Evolutionary conservation across 2,888 invertebrate species (phyloP).

Genomic region (Epistrophe eligans): DNA sequence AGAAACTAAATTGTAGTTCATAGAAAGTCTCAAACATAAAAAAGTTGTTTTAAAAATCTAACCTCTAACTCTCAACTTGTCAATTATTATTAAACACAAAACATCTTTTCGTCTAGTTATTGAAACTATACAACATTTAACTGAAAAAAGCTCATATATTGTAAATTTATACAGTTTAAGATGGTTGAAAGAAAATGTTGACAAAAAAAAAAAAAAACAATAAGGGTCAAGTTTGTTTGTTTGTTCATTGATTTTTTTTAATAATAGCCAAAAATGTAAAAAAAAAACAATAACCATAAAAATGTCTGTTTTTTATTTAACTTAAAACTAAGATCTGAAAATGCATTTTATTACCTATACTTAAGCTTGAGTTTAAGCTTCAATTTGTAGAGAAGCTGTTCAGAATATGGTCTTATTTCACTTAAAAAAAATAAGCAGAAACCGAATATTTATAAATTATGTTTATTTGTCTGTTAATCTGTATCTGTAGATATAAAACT

Average conservation of each 20-base stretch:
- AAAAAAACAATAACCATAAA: not conserved
- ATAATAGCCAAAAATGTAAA: not conserved
- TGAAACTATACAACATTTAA: not conserved
- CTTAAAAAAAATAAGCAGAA: too few species aligned
- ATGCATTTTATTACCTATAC: too few species aligned
- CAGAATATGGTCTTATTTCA: too few species aligned
- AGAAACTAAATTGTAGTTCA: conserved; percentile 38
- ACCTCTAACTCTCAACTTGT: conserved; percentile 62
- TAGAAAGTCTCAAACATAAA: conserved; percentile 19
- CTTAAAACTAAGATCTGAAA: too few species aligned
- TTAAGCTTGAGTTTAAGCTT: too few species aligned
- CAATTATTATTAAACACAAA: conserved; percentile 52
- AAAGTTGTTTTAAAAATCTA: conserved; percentile 34
- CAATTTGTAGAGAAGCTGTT: too few species aligned
- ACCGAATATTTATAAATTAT: too few species aligned
- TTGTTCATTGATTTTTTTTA: not conserved
- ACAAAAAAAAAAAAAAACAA: too few species aligned
- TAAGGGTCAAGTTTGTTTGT: not conserved
- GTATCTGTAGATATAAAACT: too few species aligned
- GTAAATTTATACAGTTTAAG: not conserved
- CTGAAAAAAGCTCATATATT: not conserved
- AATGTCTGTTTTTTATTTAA: too few species aligned
- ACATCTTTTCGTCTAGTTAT: not conserved
- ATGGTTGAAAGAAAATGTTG: not conserved
- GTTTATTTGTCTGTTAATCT: too few species aligned